Evolutionary conservation across 2,888 invertebrate species (phyloP), one percentile per base, ranked within the genome.

Genomic region (Tromatobia lineatoria): DNA sequence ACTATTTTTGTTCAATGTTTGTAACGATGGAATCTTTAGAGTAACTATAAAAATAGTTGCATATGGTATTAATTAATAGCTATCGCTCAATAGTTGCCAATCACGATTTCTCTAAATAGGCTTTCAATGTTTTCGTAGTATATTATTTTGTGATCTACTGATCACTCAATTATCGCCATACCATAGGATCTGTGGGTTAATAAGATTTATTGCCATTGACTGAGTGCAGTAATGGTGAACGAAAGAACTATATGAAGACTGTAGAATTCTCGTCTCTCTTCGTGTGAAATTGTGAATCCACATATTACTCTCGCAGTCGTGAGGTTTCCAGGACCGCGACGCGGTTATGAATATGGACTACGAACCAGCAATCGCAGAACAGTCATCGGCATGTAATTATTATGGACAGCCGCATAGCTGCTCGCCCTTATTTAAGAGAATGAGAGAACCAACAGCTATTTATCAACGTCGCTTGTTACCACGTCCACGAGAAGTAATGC

Each of bases 391-490:
- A 80, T 83, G 83, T 83, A 83, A 83, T 83, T 83, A 83, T 83
- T 77, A 71, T 54, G 73, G 45, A 73, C 25, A 59, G 77, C 59
- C 45, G 61, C 57, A 73, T 67, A 70, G 59, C 47, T 71, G 54
- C 57, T 50, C 66, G 64, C 64, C 75, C 70, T 75, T 74, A 64
- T 50, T 74, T 7, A 29, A 66, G 73, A 73, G 80, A 77, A 59
- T 42, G 70, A 77, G 69, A 67, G 45, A 77, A 73, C 80, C 80
- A 80, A 74, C 70, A 77, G 87, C 90, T 87, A 90, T 90, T 90
- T 87, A 90, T 90, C 91, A 90, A 89, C 86, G 89, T 89, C 90
- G 86, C 87, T 90, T 88, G 89, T 90, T 89, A 89, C 86, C 88
- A 86, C 87, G 85, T 87, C 86, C 80, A 77, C 69, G 71, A 82